These are phyloP conservation scores for Bombus haemorrhoidalis DNA, from an alignment of 1,140 invertebrate genomes.

Conservation along the genomic window DNA sequence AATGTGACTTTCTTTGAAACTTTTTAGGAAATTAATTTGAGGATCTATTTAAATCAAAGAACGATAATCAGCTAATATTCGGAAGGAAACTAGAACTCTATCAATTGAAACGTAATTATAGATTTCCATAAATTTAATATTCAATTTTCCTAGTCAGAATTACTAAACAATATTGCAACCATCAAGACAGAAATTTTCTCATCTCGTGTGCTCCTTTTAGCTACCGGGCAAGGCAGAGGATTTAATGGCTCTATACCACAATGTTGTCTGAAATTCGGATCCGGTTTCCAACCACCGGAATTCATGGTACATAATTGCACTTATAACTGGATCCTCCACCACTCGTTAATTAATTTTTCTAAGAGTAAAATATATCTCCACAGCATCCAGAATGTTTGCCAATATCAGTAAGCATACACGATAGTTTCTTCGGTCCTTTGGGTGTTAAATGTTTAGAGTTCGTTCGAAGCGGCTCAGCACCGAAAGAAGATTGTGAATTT, in stretches of 20 bases:
- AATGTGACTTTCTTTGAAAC: not conserved
- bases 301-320: constrained; percentile 83
- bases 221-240: constrained; percentile 84
- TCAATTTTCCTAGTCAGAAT: not conserved
- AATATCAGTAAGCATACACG: constrained; percentile 87
- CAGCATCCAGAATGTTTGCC: constrained; percentile 93
- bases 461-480: constrained; percentile 87
- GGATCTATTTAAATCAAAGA: too few relatives aligned
- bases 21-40: too few relatives aligned
- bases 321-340: not conserved
- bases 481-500: constrained; percentile 87
- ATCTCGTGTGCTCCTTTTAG: constrained; percentile 52
- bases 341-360: too few relatives aligned
- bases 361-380: constrained; percentile 7
- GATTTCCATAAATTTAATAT: not conserved
- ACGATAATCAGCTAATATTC: too few relatives aligned
- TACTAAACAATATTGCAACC: not conserved
- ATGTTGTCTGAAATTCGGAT: constrained; percentile 88
- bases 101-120: too few relatives aligned
- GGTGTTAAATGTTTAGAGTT: constrained; percentile 90
- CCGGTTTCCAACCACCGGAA: constrained; percentile 84
- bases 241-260: constrained; percentile 92
- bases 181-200: not conserved
- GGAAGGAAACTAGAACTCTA: too few relatives aligned
- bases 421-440: constrained; percentile 87